Evolutionary conservation across 2,113 vertebrate species (phyloP).

Genomic region (Brachyhypopomus occidentalis): DNA sequence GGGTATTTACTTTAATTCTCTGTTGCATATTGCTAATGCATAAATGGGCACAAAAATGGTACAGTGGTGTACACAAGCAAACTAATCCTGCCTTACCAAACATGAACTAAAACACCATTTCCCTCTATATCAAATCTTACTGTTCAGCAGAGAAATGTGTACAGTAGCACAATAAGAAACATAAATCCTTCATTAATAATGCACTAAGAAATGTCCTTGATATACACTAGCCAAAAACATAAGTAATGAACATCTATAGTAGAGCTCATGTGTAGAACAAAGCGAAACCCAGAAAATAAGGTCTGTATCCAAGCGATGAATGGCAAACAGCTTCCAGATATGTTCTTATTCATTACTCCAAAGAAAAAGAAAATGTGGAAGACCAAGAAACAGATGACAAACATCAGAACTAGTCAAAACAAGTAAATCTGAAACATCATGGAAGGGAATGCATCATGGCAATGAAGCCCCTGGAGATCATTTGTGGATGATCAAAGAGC

Average conservation of each 20-base stretch:
- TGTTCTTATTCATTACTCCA: not conserved
- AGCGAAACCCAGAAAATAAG: constrained; percentile 1
- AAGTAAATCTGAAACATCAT: constrained; percentile 16
- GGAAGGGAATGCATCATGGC: not conserved
- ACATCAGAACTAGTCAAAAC: constrained; percentile 12
- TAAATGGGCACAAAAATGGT: not conserved
- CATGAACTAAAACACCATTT: not conserved
- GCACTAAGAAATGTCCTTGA: not conserved
- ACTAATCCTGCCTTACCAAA: not conserved
- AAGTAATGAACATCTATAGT: constrained; percentile 14
- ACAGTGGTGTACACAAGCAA: not conserved
- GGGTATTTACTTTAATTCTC: not conserved
- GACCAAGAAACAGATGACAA: constrained; percentile 1
- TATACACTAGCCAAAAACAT: not conserved
- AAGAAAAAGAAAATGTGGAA: not conserved
- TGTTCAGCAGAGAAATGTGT: not conserved
- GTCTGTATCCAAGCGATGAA: constrained; percentile 2
- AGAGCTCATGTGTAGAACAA: not conserved
- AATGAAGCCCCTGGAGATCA: not conserved
- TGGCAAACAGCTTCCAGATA: constrained; percentile 1
- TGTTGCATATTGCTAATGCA: not conserved
- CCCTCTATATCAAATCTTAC: not conserved
- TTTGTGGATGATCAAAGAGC: constrained; percentile 5
- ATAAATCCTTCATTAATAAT: not conserved
- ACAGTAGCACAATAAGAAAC: constrained; percentile 2